phyloP scores from a whole-genome alignment of 1,140 invertebrate genomes.

The Drosophila watanabei region DNA sequence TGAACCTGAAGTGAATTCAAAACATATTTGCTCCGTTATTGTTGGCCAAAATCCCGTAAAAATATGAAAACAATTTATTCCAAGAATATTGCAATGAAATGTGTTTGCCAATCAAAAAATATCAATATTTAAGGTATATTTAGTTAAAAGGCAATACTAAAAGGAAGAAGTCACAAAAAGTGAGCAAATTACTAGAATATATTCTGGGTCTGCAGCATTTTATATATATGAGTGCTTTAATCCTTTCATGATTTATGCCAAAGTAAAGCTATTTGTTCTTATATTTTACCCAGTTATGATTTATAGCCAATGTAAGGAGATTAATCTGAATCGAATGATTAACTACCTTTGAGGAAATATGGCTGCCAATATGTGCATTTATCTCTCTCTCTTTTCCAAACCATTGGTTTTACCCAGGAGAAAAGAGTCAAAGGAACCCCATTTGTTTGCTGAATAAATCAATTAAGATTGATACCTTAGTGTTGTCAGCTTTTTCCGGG shows the following conservation, averaged over 20 bases:
- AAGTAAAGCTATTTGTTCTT: neutral
- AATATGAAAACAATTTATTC: neutral
- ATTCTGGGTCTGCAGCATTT: neutral
- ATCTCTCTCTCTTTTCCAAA: no score
- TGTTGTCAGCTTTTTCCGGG: neutral
- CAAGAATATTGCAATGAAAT: neutral
- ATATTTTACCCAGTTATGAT: neutral
- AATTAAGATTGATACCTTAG: neutral
- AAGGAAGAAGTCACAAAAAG: neutral
- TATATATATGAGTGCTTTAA: neutral
- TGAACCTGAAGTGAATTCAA: neutral
- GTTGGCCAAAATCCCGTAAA: neutral
- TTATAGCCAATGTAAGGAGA: conserved; percentile 2
- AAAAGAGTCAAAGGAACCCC: neutral
- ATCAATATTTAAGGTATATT: neutral
- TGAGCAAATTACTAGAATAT: no score
- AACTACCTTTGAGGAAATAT: conserved; percentile 12
- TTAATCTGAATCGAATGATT: conserved; percentile 8
- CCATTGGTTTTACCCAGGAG: neutral
- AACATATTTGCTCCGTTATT: neutral
- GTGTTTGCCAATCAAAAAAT: neutral
- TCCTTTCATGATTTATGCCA: conserved; percentile 5
- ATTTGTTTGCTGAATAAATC: conserved; percentile 2
- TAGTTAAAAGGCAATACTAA: neutral
- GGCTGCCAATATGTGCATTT: neutral